Base-by-base conservation (phyloP, 2,113 vertebrate genomes). In the Sakesphorus luctuosus region DNA sequence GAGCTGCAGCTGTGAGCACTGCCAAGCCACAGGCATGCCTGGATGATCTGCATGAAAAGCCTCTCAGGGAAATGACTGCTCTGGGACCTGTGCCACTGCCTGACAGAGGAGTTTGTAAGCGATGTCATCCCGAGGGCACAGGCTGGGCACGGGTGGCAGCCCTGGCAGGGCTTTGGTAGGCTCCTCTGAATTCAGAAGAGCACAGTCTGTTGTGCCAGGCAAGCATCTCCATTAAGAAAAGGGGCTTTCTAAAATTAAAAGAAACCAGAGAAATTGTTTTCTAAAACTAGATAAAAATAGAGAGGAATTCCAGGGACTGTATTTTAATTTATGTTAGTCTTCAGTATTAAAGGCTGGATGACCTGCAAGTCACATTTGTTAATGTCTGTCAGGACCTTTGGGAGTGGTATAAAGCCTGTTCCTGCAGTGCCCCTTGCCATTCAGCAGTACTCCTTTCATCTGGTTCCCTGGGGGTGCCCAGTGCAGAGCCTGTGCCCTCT, bases 1-100 rank as follows among this genome's bases (percentile, higher is more conserved):
- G 82, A 97, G 89, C 83, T 95, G 94, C 87, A 93, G 85, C 95
- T 87, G 65, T 67, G 83, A 87, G 62, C 17, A 6, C 76, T 92
- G 93, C 94, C 93, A 96, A 95, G 85, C 63, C 95, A 46, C 91
- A 94, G 92, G 35, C 79, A 91, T 89, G 94, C 93, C 90, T 95
- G 90, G 93, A 35, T 94, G 79, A 67, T 61, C 90, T 75, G 84
- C 21, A 61, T 94, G 90, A 97, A 97, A 94, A 95, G 36, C 56
- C 47, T 92, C 87, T 73, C 47, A 71, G 76, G 75, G 58, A 95
- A 91, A 82, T 10, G 75, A 74, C 53, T 73, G 66, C 33, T 83
- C 77, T 86, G 82, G 94, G 94, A 76, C 36, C 53, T 6, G 65
- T 88, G 86, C 93, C 93, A 87, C 2, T 16, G 40, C 44, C 0